Percentiles rank a stretch among this genome's conserved stretches.
Evolutionary conservation across 2,888 invertebrate genomes (phyloP).

Genomic region (Mactromeris polynyma): DNA sequence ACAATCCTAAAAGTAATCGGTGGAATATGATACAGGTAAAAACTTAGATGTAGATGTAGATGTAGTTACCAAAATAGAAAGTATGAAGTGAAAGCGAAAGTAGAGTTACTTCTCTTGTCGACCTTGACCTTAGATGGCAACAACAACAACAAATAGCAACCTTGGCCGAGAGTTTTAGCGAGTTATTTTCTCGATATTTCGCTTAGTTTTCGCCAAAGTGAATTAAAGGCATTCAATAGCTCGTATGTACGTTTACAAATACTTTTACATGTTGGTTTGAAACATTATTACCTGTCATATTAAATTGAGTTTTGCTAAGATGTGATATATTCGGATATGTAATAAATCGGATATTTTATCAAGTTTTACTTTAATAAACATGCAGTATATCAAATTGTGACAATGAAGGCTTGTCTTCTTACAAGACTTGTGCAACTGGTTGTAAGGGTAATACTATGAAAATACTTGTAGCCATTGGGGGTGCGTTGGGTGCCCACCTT

Average conservation of each 20-base stretch:
- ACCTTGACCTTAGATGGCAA: slow-evolving; percentile 22
- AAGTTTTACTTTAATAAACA: background rate
- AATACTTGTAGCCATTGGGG: background rate
- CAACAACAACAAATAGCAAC: slow-evolving; percentile 16
- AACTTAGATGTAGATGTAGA: too few species aligned
- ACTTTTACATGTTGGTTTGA: background rate
- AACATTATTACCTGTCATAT: background rate
- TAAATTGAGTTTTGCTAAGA: background rate
- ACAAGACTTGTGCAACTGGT: background rate
- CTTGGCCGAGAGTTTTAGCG: slow-evolving; percentile 12
- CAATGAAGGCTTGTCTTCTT: background rate
- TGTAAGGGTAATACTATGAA: background rate
- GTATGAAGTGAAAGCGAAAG: slow-evolving; percentile 58
- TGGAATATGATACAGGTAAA: too few species aligned
- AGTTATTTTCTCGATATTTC: background rate
- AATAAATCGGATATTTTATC: background rate
- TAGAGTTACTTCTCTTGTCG: slow-evolving; percentile 34
- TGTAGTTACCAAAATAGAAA: too few species aligned
- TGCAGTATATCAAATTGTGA: too few species aligned
- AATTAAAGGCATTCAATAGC: background rate
- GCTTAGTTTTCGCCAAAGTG: background rate
- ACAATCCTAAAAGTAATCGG: too few species aligned
- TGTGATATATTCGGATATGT: background rate
- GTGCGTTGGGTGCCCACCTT: too few species aligned
- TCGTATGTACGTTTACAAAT: background rate